Conservation (phyloP, 2,797 vertebrate species). For the Ctenosaura bakeri region DNA sequence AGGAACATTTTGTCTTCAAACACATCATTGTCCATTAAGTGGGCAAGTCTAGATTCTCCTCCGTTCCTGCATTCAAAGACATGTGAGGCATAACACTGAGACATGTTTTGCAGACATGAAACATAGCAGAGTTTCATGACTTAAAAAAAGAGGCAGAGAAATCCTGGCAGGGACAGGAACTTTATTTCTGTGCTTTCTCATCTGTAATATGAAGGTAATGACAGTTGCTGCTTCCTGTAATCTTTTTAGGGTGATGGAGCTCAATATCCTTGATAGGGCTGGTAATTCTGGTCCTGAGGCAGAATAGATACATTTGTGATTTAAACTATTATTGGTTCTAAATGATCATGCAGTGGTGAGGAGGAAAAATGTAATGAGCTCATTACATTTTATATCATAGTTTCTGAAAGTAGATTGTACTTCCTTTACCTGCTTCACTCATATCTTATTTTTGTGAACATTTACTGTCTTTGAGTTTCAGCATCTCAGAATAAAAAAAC, state of each 20-base stretch:
- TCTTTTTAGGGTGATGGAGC: constrained; percentile 37
- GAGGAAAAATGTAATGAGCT: constrained; percentile 16
- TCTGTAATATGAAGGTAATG: constrained; percentile 34
- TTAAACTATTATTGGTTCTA: constrained; percentile 35
- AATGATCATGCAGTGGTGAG: not conserved
- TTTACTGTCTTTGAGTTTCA: constrained; percentile 5
- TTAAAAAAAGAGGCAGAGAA: not conserved
- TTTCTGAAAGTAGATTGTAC: constrained; percentile 30
- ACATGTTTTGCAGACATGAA: too few relatives aligned
- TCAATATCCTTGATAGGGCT: constrained; percentile 27
- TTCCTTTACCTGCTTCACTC: not conserved
- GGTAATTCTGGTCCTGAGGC: constrained; percentile 23
- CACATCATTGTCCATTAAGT: too few relatives aligned
- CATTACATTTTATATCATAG: constrained; percentile 40
- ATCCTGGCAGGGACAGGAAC: constrained; percentile 24
- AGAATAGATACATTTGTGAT: constrained; percentile 32
- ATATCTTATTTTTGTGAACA: constrained; percentile 1
- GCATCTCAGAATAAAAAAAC: not conserved
- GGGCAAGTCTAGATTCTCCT: too few relatives aligned
- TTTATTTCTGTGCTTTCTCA: not conserved
- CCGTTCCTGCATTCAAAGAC: too few relatives aligned
- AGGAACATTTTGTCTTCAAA: too few relatives aligned
- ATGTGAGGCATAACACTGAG: too few relatives aligned
- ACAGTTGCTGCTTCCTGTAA: not conserved
- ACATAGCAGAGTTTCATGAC: not conserved